phyloP scores from a whole-genome alignment of 2,797 vertebrate species.

The Melanotaenia boesemani region DNA sequence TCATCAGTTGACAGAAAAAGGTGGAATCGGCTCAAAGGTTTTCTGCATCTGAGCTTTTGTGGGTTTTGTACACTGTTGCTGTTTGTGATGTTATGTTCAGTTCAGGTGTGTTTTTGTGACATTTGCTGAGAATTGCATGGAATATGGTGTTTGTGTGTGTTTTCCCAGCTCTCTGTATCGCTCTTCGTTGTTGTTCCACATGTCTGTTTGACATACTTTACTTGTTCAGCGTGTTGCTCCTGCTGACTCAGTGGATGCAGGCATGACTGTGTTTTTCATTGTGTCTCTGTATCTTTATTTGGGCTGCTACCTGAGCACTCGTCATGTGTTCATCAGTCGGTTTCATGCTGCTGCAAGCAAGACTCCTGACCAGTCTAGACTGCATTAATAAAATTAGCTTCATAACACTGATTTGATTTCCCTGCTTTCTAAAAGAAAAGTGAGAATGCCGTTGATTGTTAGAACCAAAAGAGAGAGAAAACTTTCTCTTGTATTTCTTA shows the following conservation, averaged over 20 bases:
- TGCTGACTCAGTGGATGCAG: constrained; percentile 11
- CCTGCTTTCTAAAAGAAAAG: neutral
- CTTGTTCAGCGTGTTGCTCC: constrained; percentile 1
- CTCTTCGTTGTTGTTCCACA: constrained; percentile 9
- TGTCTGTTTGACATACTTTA: constrained; percentile 1
- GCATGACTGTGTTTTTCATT: constrained; percentile 43
- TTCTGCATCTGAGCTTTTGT: constrained; percentile 58
- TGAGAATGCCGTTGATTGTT: neutral
- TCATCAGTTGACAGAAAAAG: constrained; percentile 66
- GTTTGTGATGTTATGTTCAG: constrained; percentile 39
- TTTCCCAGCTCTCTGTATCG: constrained; percentile 29
- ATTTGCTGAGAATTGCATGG: constrained; percentile 61
- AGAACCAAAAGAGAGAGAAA: neutral
- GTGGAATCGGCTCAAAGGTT: constrained; percentile 67
- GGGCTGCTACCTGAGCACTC: constrained; percentile 31
- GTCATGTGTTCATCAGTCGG: constrained; percentile 29
- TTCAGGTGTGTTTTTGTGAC: constrained; percentile 40
- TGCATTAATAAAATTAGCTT: constrained; percentile 29
- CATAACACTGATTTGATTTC: neutral
- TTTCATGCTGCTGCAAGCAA: constrained; percentile 45
- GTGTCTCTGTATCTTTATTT: constrained; percentile 32
- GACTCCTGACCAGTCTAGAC: constrained; percentile 60
- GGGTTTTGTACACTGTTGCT: constrained; percentile 37
- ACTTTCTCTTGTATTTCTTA: neutral
- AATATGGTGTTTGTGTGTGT: constrained; percentile 47